Base-by-base conservation (phyloP, 2,888 invertebrate genomes). In the Pedicia rivosa region DNA sequence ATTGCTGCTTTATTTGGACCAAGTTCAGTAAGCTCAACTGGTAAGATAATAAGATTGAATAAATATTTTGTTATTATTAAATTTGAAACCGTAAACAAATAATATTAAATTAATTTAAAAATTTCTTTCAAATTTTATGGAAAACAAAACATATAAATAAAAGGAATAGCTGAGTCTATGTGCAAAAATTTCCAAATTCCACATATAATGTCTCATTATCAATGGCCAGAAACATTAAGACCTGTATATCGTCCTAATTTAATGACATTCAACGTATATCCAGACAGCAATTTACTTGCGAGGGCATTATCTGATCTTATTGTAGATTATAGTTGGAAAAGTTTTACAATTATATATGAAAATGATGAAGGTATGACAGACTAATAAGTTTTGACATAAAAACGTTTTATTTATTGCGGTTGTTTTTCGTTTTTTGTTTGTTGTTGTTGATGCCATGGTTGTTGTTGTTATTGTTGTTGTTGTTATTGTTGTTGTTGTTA, bases 341-440 rank as follows among this genome's bases (percentile, higher is more conserved):
- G 70, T 46, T 86, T 81, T 50, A 79, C 83, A 2, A 73, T 84
- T 29, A 69, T 88, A 36, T 88, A 87, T 55, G 87, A 90, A 61
- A 75, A 77, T 50, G 78, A 81, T 52, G 79, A 76, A 50, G 84
- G 81, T 71, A 50, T 34, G 7, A 20, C 5, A 20, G 20, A 5
- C 8, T 8, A 6, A 5, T 20, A 5, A 20, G 5, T 20, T 20
- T 20, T n/a, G n/a, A n/a, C n/a, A n/a, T n/a, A n/a, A n/a, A n/a
- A n/a, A n/a, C n/a, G n/a, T n/a, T n/a, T n/a, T n/a, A n/a, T n/a
- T n/a, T n/a, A n/a, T n/a, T n/a, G n/a, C n/a, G n/a, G n/a, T n/a
- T n/a, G n/a, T n/a, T n/a, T n/a, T n/a, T n/a, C n/a, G n/a, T n/a
- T n/a, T n/a, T n/a, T n/a, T n/a, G n/a, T n/a, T n/a, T n/a, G n/a